Evolutionary conservation across 2,113 vertebrate genomes (phyloP), one percentile per base, ranked within the genome.

Genomic region (Holacanthus passer): DNA sequence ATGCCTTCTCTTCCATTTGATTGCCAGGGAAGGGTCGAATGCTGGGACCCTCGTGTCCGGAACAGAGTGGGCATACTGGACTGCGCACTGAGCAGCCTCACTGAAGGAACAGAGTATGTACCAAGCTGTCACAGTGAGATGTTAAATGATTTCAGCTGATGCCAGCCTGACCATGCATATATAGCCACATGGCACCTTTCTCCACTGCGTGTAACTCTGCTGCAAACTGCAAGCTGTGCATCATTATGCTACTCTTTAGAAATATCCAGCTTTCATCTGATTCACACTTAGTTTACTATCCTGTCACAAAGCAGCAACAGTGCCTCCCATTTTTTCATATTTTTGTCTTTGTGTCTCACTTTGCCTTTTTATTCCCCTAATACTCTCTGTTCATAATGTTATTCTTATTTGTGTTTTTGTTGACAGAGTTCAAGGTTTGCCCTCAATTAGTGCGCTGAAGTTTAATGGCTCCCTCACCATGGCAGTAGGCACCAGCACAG

Each of bases 401-500:
- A 7, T 50, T 73, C 12, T 35, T 32, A 5, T 55, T 56, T 52
- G 90, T 64, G 5, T 72, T 65, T 74, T 71, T 71, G 43, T 77
- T 32, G 93, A 32, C 93, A 99, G 98, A 87, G 94, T 99, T 87
- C 94, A 96, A 7, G 94, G 93, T 73, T 92, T 99, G 39, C 98
- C 98, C 0, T 96, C 98, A 1, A 76, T 99, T 86, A 97, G 95
- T 62, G 96, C 97, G 0, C 91, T 99, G 87, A 97, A 96, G 82
- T 99, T 99, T 89, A 96, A 97, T 29, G 95, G 95, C 20, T 95
- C 97, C 66, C 95, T 99, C 87, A 94, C 93, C 69, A 95, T 99
- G 96, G 97, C 96, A 7, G 97, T 99, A 16, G 98, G 98, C 73
- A 99, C 97, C 24, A 97, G 96, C 82, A 99, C 97, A 13, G 98